A percentile compares a stretch with the other conserved stretches of the same genome.
These are phyloP conservation scores for Drosophila nigricruria DNA, from an alignment of 2,888 invertebrate genomes.

Conservation along the genomic window DNA sequence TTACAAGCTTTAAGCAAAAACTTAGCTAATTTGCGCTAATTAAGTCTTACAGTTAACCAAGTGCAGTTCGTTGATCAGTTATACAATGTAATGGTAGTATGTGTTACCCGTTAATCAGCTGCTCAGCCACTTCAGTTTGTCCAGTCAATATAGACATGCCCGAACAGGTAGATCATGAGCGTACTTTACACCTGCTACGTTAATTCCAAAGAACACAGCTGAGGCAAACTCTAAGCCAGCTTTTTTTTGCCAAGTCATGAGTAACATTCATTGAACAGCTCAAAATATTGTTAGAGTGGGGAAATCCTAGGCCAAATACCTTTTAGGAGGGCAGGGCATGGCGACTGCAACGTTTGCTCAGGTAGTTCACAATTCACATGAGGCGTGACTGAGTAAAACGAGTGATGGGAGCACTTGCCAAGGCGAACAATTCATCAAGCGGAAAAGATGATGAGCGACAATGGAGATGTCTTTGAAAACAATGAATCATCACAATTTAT, in stretches of 20 bases:
- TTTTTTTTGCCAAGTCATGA: constrained; percentile 51
- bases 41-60: background rate
- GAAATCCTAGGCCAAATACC: constrained; percentile 36
- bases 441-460: constrained; percentile 23
- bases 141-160: background rate
- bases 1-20: constrained; percentile 3
- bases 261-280: constrained; percentile 52
- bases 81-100: constrained; percentile 8
- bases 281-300: constrained; percentile 40
- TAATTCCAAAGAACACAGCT: constrained; percentile 56
- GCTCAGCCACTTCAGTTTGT: background rate
- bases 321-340: constrained; percentile 22
- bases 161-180: constrained; percentile 8
- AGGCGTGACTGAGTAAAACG: constrained; percentile 56
- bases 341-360: constrained; percentile 30
- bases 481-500: constrained; percentile 59
- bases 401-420: constrained; percentile 19
- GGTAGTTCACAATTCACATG: constrained; percentile 46
- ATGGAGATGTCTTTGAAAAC: constrained; percentile 70
- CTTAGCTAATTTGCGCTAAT: constrained; percentile 27
- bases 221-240: constrained; percentile 3
- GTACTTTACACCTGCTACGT: constrained; percentile 46
- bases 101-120: background rate
- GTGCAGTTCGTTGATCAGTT: constrained; percentile 17
- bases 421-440: constrained; percentile 42